These are phyloP conservation scores for Stegana nigrithorax DNA, from an alignment of 2,888 invertebrate species.

Conservation along the genomic window DNA sequence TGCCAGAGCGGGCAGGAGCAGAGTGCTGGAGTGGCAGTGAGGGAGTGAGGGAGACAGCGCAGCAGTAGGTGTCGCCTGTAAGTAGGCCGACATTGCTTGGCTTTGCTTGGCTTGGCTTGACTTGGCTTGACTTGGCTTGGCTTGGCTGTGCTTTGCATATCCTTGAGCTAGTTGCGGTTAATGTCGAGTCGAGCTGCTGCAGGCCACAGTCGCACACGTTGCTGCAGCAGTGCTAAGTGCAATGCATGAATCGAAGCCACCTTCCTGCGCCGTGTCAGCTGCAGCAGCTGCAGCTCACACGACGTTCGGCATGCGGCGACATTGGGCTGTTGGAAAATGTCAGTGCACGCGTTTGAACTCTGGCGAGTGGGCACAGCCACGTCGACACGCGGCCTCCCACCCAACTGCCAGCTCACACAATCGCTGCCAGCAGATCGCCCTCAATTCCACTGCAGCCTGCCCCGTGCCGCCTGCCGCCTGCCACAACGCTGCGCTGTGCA, in stretches of 20 bases:
- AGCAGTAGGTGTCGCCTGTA: no score
- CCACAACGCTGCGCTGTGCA: not conserved
- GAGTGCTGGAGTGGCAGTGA: not conserved
- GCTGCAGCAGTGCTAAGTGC: conserved; percentile 15
- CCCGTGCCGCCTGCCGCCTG: not conserved
- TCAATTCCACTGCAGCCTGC: conserved; percentile 22
- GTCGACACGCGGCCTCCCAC: conserved; percentile 7
- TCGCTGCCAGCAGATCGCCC: conserved; percentile 23
- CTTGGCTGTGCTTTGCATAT: no score
- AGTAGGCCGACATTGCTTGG: not conserved
- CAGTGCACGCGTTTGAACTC: conserved; percentile 56
- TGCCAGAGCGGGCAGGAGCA: not conserved
- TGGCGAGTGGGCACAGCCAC: conserved; percentile 34
- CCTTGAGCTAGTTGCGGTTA: conserved; percentile 46
- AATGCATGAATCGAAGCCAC: conserved; percentile 10
- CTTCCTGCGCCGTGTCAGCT: not conserved
- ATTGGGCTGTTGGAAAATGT: conserved; percentile 42
- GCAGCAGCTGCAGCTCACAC: not conserved
- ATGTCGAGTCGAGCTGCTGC: no score
- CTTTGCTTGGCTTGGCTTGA: no score
- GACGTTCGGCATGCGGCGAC: not conserved
- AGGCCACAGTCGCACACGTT: conserved; percentile 32
- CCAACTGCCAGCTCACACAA: conserved; percentile 35
- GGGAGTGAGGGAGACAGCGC: not conserved
- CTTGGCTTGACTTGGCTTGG: no score